Evolutionary conservation across 2,113 vertebrate genomes (phyloP).

Genomic region (Nerophis ophidion): DNA sequence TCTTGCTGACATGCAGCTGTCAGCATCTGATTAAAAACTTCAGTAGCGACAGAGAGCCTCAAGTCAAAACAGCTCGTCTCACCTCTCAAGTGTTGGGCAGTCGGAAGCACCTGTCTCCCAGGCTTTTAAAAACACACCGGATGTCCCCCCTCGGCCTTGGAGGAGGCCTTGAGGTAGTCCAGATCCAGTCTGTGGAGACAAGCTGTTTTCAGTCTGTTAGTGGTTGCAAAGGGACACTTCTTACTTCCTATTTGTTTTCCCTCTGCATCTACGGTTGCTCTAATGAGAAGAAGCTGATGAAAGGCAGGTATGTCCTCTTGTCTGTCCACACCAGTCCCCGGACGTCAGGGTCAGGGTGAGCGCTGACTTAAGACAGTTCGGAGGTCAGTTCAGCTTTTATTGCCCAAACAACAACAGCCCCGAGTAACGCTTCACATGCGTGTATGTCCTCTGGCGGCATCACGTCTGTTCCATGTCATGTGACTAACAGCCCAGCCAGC

Average conservation of each 20-base stretch:
- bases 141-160: constrained; percentile 25
- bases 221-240: background rate
- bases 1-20: constrained; percentile 63
- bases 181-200: constrained; percentile 21
- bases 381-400: constrained; percentile 33
- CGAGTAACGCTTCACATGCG: constrained; percentile 32
- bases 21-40: constrained; percentile 59
- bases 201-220: constrained; percentile 20
- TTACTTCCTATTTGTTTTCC: background rate
- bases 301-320: constrained; percentile 56
- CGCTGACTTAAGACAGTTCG: constrained; percentile 59
- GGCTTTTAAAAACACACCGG: constrained; percentile 36
- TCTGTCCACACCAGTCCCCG: constrained; percentile 28
- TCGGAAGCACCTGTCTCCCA: constrained; percentile 53
- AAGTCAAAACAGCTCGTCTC: constrained; percentile 67
- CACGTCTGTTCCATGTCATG: constrained; percentile 33
- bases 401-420: constrained; percentile 32
- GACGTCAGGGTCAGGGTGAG: constrained; percentile 37
- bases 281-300: constrained; percentile 45
- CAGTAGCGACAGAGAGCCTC: constrained; percentile 34
- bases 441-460: constrained; percentile 50
- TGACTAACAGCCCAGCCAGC: constrained; percentile 46
- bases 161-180: constrained; percentile 30
- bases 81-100: constrained; percentile 35
- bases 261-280: constrained; percentile 7